Base-by-base conservation (phyloP, 2,888 invertebrate genomes). In the Epirrita christyi region DNA sequence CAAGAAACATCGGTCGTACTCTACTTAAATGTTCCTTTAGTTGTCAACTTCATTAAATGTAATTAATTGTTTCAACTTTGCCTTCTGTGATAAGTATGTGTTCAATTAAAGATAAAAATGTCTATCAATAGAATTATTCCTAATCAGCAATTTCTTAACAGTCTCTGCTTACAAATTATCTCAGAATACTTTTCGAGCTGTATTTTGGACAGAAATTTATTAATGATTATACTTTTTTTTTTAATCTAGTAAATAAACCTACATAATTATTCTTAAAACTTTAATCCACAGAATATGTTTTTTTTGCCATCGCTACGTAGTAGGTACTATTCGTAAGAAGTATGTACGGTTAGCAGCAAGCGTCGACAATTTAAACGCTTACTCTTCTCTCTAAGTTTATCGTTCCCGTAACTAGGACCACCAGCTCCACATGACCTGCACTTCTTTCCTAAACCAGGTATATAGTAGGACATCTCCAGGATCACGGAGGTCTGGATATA, bases 361-460 rank as follows among this genome's bases (percentile, higher is more conserved):
- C 83, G 86, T 81, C 85, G 87, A 88, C 87, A 86, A 87, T 90
- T 88, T 89, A 88, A 89, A 84, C 85, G 85, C 81, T 86, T 83
- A 83, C 87, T 88, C 89, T 88, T 86, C 83, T 80, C 86, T 80
- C 83, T 76, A 86, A 90, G 81, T 90, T 90, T 90, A 89, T 90
- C 84, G 89, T 83, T 77, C 76, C 83, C 85, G 86, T 89, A 88
- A 89, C 89, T 84, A 82, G 59, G 80, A 78, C 80, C 64, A 62
- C 89, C 86, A 86, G 61, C 59, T 48, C 63, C 69, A 46, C 58
- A 52, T 62, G 84, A 76, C 54, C 83, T 70, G n/a, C 68, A 44
- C 59, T 63, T 72, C 69, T 65, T 74, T 63, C 63, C 48, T 50
- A 8, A 36, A 59, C 34, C 63, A 59, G 59, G 63, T 62, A 57